phyloP scores from a whole-genome alignment of 92 coral and sea anemone genomes.

The Epizoanthus rinbou region DNA sequence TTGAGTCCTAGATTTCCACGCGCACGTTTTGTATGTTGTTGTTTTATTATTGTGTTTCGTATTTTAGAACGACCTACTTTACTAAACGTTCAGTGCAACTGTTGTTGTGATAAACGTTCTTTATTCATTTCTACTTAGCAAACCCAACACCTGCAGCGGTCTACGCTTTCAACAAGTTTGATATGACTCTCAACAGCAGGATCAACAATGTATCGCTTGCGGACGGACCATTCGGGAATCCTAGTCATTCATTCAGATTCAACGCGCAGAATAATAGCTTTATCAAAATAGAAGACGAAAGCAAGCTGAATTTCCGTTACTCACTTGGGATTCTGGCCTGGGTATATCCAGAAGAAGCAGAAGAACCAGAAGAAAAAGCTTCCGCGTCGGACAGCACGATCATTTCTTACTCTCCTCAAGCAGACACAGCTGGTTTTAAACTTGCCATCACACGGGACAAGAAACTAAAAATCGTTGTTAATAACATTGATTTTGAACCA shows the following conservation, averaged over 20 bases:
- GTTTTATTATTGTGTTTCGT: too few species aligned
- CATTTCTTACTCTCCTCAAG: not conserved
- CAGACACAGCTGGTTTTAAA: not conserved
- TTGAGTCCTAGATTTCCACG: too few species aligned
- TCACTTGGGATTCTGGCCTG: not conserved
- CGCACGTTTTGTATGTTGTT: too few species aligned
- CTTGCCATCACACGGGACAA: not conserved
- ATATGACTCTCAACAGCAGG: not conserved
- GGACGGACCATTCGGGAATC: slow-evolving; percentile 1
- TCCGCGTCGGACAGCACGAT: not conserved
- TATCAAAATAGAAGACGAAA: not conserved
- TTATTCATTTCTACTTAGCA: slow-evolving; percentile 7
- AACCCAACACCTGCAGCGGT: not conserved
- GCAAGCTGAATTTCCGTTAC: not conserved
- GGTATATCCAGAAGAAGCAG: not conserved
- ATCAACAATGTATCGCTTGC: not conserved
- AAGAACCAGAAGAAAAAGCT: too few species aligned
- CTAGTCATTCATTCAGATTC: slow-evolving; percentile 5
- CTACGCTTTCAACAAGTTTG: slow-evolving; percentile 6
- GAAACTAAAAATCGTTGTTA: not conserved
- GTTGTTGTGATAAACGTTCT: not conserved
- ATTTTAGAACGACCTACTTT: too few species aligned
- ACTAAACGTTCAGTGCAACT: too few species aligned
- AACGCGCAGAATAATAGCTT: not conserved
- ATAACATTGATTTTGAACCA: not conserved